A percentile compares a stretch with the other conserved stretches of the same genome.
phyloP scores from a whole-genome alignment of 1,140 invertebrate genomes.

The Matsumurasca onukii region DNA sequence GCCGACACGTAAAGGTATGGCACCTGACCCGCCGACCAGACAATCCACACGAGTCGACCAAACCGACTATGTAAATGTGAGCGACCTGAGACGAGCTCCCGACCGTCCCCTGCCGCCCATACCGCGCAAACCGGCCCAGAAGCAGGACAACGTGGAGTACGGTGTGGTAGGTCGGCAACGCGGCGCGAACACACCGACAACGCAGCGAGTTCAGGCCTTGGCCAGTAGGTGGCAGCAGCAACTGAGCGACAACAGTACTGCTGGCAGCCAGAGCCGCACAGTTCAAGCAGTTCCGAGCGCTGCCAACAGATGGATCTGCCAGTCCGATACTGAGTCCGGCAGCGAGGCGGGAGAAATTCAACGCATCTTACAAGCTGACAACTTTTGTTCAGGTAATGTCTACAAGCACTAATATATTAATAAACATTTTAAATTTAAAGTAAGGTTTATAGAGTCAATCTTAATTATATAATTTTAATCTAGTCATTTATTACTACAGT shows the following conservation, averaged over 20 bases:
- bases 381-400: constrained; percentile 22
- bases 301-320: constrained; percentile 34
- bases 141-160: not conserved
- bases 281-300: constrained; percentile 4
- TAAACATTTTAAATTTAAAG: too few relatives aligned
- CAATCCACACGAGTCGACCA: not conserved
- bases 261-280: not conserved
- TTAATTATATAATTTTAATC: too few relatives aligned
- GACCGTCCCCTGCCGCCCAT: constrained; percentile 34
- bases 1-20: constrained; percentile 39
- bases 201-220: constrained; percentile 25
- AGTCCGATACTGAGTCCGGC: constrained; percentile 42
- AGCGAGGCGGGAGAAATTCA: constrained; percentile 43
- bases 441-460: too few relatives aligned
- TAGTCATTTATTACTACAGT: too few relatives aligned
- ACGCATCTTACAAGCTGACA: constrained; percentile 36
- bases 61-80: constrained; percentile 17
- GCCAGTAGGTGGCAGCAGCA: constrained; percentile 34
- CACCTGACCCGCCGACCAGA: constrained; percentile 38
- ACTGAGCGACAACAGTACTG: not conserved
- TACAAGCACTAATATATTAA: too few relatives aligned
- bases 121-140: constrained; percentile 13
- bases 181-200: constrained; percentile 18
- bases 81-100: constrained; percentile 17
- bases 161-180: constrained; percentile 28